Evolutionary conservation across 2,888 invertebrate species (phyloP), one percentile per base, ranked within the genome.

Genomic region (Tortricodes alternella): DNA sequence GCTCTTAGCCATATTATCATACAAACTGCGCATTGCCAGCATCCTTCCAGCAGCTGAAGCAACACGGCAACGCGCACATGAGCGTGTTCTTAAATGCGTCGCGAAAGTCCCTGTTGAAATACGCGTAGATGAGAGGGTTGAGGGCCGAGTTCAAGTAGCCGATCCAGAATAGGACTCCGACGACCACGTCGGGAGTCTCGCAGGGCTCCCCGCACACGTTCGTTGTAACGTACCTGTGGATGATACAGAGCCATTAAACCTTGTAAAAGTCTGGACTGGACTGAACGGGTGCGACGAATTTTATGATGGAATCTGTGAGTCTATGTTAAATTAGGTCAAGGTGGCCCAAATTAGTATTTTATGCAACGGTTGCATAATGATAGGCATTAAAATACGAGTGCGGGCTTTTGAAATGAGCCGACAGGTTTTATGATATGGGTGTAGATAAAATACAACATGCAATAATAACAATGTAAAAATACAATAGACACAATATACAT

Each of bases 91-190:
- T 96, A 89, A 99, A 99, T 60, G 99, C 98, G 84, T 97, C 96
- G 80, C 99, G 94, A 85, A 99, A 99, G 85, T 99, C 99, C 37
- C 97, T 93, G 86, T 98, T 98, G 91, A 98, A 98, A 85, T 97
- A 98, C 62, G 98, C 98, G 87, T 98, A 98, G 73, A 99, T 97
- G 64, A 98, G 91, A 0, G 98, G 98, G 85, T 99, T 99, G 56
- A 98, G 92, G 48, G 97, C 97, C 9, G 97, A 97, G 89, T 98
- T 98, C 91, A 97, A 97, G 91, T 99, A 99, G 59, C 99, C 99
- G 70, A 99, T 96, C 99, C 98, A 98, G 91, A 99, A 99, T 11
- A 98, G 93, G 15, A 96, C 94, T 8, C 96, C 96, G 51, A 98
- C 97, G 5, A 99, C 94, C 43, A 96, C 93, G 15, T 94, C 93